phyloP scores from a whole-genome alignment of 2,113 vertebrate species.

The Leucosticte australis region DNA sequence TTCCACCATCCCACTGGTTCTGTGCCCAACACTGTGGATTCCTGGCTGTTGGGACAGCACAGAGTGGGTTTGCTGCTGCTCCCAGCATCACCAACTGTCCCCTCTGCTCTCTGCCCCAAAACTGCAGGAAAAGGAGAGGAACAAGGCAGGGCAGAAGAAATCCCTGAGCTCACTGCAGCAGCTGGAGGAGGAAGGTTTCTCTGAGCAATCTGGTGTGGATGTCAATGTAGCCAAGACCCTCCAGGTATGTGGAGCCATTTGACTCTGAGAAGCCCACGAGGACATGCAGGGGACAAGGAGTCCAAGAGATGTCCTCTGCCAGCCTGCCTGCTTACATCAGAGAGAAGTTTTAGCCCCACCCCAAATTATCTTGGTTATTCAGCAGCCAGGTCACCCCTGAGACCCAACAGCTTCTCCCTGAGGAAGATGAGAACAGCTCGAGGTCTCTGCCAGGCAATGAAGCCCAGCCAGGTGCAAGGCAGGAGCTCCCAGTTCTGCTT shows the following conservation, averaged over 20 bases:
- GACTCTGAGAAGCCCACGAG: background rate
- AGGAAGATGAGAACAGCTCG: background rate
- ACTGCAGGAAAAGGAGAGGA: constrained; percentile 66
- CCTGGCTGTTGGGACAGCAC: background rate
- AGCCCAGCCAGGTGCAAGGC: background rate
- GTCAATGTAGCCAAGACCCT: background rate
- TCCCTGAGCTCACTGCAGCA: constrained; percentile 47
- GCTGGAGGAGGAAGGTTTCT: constrained; percentile 19
- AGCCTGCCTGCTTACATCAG: background rate
- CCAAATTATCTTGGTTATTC: background rate
- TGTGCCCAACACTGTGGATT: background rate
- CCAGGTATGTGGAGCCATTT: background rate
- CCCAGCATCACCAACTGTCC: background rate
- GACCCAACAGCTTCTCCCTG: background rate
- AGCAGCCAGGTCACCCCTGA: background rate
- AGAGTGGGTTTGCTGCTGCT: rapidly evolving
- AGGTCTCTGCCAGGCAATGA: background rate
- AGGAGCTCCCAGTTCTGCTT: background rate
- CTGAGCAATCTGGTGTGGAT: background rate
- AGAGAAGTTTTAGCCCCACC: background rate
- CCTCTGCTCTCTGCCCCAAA: background rate
- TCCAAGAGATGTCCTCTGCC: background rate
- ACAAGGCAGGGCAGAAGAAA: constrained; percentile 56
- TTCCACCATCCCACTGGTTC: background rate
- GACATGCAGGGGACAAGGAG: background rate